Conservation (phyloP, 2,888 invertebrate species). For the Caenorhabditis wallacei region DNA sequence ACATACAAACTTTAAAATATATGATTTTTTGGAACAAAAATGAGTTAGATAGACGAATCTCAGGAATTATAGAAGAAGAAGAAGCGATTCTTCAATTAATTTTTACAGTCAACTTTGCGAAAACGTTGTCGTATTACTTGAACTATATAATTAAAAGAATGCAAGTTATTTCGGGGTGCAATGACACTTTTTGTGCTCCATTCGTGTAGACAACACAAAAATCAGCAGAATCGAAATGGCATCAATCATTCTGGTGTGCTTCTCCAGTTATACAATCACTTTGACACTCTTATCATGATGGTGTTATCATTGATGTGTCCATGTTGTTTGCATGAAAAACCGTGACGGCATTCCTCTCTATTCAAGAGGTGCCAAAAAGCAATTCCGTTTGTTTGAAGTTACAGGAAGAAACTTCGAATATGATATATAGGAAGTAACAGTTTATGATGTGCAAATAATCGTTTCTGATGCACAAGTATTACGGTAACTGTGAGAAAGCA, state of each 20-base stretch:
- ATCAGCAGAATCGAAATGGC: slow-evolving; percentile 7
- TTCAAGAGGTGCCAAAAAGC: slow-evolving; percentile 17
- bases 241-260: slow-evolving; percentile 32
- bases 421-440: background rate
- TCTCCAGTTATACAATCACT: slow-evolving; percentile 15
- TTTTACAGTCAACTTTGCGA: too few relatives aligned
- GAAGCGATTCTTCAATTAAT: too few relatives aligned
- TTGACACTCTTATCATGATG: slow-evolving; percentile 9
- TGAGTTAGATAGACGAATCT: too few relatives aligned
- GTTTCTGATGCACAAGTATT: background rate
- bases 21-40: too few relatives aligned
- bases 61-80: too few relatives aligned
- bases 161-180: slow-evolving; percentile 12
- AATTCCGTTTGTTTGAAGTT: slow-evolving; percentile 22
- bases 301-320: slow-evolving; percentile 2
- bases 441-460: slow-evolving; percentile 32
- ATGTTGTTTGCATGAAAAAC: slow-evolving; percentile 34
- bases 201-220: background rate
- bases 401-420: slow-evolving; percentile 18
- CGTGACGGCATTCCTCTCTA: slow-evolving; percentile 30
- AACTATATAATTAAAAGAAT: too few relatives aligned
- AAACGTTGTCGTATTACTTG: too few relatives aligned
- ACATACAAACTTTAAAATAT: too few relatives aligned
- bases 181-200: slow-evolving; percentile 26
- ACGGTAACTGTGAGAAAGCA: background rate